phyloP scores from a whole-genome alignment of 1,140 invertebrate genomes.

The Steinernema khuongi region DNA sequence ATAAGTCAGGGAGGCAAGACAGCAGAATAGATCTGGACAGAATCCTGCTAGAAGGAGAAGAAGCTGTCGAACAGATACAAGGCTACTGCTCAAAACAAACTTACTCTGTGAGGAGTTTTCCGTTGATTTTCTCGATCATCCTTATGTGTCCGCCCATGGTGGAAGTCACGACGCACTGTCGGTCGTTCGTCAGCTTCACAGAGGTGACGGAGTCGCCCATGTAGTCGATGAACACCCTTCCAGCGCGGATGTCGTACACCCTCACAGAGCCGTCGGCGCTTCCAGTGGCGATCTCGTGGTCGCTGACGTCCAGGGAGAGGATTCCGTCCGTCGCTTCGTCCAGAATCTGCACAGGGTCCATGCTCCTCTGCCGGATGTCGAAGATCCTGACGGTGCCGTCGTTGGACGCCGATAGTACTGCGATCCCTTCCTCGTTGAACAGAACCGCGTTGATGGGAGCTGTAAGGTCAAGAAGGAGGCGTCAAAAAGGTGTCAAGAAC shows the following conservation, averaged over 20 bases:
- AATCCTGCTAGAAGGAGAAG: too few species aligned
- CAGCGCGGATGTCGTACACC: slow-evolving; percentile 81
- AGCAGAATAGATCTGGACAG: too few species aligned
- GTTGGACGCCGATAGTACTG: slow-evolving; percentile 79
- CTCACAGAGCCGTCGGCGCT: slow-evolving; percentile 81
- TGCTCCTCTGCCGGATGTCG: neutral
- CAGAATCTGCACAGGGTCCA: slow-evolving; percentile 65
- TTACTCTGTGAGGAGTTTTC: neutral
- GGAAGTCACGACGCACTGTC: neutral
- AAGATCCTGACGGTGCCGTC: slow-evolving; percentile 76
- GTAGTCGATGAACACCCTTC: slow-evolving; percentile 74
- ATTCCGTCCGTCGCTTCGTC: slow-evolving; percentile 87
- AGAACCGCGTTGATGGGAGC: slow-evolving; percentile 76
- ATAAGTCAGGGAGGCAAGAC: too few species aligned
- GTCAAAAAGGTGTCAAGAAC: too few species aligned
- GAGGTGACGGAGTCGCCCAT: slow-evolving; percentile 64
- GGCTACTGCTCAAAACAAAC: too few species aligned
- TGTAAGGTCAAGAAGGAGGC: slow-evolving; percentile 29
- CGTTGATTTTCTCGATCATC: neutral
- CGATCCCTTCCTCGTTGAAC: slow-evolving; percentile 86
- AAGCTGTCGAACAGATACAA: too few species aligned
- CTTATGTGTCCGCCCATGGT: neutral
- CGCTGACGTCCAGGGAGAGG: slow-evolving; percentile 74
- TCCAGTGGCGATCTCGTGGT: slow-evolving; percentile 80
- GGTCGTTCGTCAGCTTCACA: neutral